These are phyloP conservation scores for Halcyon senegalensis DNA, from an alignment of 2,113 vertebrate species.

Conservation along the genomic window DNA sequence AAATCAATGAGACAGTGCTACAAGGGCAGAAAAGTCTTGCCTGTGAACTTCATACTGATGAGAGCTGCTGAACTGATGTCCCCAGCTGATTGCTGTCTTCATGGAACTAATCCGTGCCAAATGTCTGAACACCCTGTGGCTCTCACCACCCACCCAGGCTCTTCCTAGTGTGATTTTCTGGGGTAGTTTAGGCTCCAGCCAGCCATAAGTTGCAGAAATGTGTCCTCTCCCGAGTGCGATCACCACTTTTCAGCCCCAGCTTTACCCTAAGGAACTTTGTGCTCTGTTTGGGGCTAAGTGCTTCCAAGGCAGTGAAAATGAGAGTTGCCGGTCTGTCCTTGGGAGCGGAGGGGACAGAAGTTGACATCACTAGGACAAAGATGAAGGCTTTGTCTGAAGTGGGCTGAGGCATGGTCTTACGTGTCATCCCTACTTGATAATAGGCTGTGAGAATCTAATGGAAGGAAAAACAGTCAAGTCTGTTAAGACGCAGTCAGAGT, in stretches of 20 bases:
- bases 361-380: neutral
- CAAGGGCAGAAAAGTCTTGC: neutral
- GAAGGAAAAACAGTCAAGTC: constrained; percentile 6
- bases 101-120: neutral
- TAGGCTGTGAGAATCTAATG: neutral
- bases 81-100: neutral
- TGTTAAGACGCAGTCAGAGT: neutral
- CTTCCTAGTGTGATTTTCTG: neutral
- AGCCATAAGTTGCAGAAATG: neutral
- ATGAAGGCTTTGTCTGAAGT: neutral
- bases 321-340: neutral
- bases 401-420: neutral
- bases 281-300: neutral
- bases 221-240: neutral
- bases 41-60: neutral
- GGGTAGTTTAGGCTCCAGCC: neutral
- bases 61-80: neutral
- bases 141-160: neutral
- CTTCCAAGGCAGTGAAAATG: neutral
- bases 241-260: neutral
- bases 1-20: neutral
- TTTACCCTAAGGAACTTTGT: neutral
- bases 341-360: neutral
- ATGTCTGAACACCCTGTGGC: neutral
- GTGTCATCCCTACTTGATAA: neutral